Evolutionary conservation across 2,888 invertebrate species (phyloP).

Genomic region (Thecophora atra): DNA sequence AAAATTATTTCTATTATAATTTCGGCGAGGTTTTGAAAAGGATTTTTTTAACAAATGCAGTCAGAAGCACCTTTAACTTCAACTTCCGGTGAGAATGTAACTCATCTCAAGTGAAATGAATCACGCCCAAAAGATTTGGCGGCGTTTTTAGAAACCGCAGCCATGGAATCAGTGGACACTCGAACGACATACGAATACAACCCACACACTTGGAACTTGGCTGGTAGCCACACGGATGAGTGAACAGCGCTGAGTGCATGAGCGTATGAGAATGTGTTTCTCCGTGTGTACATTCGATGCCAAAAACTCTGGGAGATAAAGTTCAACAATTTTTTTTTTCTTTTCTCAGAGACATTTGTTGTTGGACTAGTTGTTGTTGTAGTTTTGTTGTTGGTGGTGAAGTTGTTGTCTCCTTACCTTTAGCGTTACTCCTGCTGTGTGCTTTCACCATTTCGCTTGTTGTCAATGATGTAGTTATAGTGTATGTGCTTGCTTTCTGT

Average conservation of each 20-base stretch:
- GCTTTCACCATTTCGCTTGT: too few species aligned
- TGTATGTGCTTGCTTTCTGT: too few species aligned
- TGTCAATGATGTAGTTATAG: too few species aligned
- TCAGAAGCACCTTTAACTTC: neutral
- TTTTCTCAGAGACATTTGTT: too few species aligned
- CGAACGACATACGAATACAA: neutral
- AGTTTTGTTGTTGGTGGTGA: too few species aligned
- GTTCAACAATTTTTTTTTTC: too few species aligned
- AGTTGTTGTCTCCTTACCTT: too few species aligned
- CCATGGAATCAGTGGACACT: neutral
- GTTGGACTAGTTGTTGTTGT: too few species aligned
- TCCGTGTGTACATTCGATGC: neutral
- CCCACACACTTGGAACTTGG: neutral
- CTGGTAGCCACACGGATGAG: neutral
- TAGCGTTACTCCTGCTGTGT: too few species aligned
- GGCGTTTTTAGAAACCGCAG: neutral
- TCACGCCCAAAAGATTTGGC: slow-evolving; percentile 18
- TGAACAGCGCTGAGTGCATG: neutral
- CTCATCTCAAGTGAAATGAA: slow-evolving; percentile 19
- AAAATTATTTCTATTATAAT: neutral
- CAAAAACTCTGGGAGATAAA: too few species aligned
- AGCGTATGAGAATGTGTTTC: neutral
- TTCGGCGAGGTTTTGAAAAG: neutral
- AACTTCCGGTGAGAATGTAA: slow-evolving; percentile 7
- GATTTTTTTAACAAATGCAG: too few species aligned